A percentile compares a stretch with the other conserved stretches of the same genome.
Evolutionary conservation across 35 echinoderm and acorn worm genomes (phyloP).

Genomic region (Ophioderma brevispina): DNA sequence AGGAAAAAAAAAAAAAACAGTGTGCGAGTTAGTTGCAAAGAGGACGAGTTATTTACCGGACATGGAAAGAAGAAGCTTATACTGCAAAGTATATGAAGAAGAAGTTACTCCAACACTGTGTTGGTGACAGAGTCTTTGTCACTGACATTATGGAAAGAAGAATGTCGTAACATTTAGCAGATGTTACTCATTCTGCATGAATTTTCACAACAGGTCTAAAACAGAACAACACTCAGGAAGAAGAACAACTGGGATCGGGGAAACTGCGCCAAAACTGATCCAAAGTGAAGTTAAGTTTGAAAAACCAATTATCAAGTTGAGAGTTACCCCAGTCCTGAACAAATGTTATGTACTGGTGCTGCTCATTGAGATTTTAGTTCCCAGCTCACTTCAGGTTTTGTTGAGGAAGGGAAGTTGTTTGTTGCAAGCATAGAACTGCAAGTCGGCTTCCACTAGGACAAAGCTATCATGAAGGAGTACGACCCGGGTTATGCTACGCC

Average conservation of each 20-base stretch:
- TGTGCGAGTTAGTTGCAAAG: conserved; percentile 30
- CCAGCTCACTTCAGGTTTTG: neutral
- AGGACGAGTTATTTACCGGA: conserved; percentile 16
- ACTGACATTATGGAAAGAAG: conserved; percentile 57
- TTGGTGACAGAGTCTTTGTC: conserved; percentile 21
- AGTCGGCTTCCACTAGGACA: conserved; percentile 21
- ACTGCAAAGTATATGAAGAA: conserved; percentile 35
- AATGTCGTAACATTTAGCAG: conserved; percentile 57
- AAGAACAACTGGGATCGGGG: conserved; percentile 41
- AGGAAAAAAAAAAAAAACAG: conserved; percentile 57
- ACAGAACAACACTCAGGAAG: neutral
- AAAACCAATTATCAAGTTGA: neutral
- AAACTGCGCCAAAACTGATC: conserved; percentile 43
- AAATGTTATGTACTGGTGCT: neutral
- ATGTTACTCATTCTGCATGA: conserved; percentile 29
- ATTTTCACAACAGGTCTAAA: conserved; percentile 33
- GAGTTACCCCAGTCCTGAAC: neutral
- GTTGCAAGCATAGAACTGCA: neutral
- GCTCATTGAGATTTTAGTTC: neutral
- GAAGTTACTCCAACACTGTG: neutral
- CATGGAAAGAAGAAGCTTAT: conserved; percentile 22
- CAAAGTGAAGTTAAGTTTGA: conserved; percentile 37
- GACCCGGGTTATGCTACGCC: conserved; percentile 46
- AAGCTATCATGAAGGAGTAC: conserved; percentile 66
- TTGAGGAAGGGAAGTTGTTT: neutral